phyloP scores from a whole-genome alignment of 2,797 vertebrate species.

The Fundulus diaphanus region DNA sequence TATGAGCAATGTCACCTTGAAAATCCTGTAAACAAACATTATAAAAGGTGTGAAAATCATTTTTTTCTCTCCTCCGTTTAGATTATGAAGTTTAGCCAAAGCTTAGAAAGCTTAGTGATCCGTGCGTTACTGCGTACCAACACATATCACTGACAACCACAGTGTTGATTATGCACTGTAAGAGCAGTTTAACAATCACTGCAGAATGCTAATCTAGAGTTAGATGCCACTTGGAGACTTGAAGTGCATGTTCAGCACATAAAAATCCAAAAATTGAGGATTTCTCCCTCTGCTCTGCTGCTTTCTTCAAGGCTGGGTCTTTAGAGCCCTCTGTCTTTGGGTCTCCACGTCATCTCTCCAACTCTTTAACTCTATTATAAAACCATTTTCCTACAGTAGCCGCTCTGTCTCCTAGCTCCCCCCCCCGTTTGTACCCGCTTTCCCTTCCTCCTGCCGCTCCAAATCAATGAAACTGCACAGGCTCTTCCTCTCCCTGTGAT shows the following conservation, averaged over 20 bases:
- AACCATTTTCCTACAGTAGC: constrained; percentile 74
- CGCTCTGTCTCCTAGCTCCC: constrained; percentile 62
- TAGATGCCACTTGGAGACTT: constrained; percentile 4
- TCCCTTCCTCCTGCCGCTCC: constrained; percentile 55
- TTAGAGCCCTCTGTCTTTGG: constrained; percentile 42
- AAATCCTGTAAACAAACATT: constrained; percentile 1
- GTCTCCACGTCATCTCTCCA: constrained; percentile 45
- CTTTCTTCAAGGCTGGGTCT: constrained; percentile 20
- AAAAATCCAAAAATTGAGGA: constrained; percentile 26
- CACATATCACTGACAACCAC: constrained; percentile 2
- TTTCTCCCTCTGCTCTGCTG: constrained; percentile 23
- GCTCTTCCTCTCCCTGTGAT: constrained; percentile 62
- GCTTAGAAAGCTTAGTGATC: constrained; percentile 1
- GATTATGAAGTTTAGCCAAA: not conserved
- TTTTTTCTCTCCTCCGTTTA: not conserved
- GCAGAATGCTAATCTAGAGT: constrained; percentile 10
- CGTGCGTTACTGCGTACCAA: not conserved
- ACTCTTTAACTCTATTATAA: constrained; percentile 72
- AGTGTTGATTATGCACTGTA: constrained; percentile 15
- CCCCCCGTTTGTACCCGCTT: constrained; percentile 4
- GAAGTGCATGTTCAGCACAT: constrained; percentile 23
- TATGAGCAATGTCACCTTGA: not conserved
- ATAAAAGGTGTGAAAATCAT: not conserved
- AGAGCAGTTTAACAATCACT: constrained; percentile 12
- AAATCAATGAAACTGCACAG: constrained; percentile 72